Evolutionary conservation across 2,113 vertebrate species (phyloP), one percentile per base, ranked within the genome.

Genomic region (Acanthisitta chloris): DNA sequence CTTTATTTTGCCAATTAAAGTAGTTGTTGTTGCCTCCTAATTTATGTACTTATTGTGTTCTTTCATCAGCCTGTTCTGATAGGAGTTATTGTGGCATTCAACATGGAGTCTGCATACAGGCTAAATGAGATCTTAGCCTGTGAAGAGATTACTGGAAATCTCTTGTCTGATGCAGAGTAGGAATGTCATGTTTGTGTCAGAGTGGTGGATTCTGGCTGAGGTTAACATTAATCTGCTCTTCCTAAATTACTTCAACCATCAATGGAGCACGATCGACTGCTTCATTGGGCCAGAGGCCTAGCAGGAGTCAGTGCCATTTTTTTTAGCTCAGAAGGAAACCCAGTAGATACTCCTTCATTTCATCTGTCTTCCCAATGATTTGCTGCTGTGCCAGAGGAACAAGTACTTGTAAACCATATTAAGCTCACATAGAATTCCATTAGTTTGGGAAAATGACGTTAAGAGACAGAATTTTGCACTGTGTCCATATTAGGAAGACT

Each of bases 401-500:
- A 48, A 73, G 15, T 64, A 61, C 51, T 81, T 94, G 58, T 89
- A 85, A 94, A 96, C 48, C 17, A 51, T 76, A 86, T 25, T 79
- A 91, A 79, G 34, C 40, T 43, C 71, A 49, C 48, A 91, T 82
- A 51, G 84, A 92, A 90, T 92, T 90, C 80, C 49, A 55, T 83
- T 94, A 64, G 58, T 92, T 90, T 36, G 87, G 54, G 81, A 88
- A 94, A 73, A 82, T 59, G 76, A 91, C 48, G 21, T 73, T 77
- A 84, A 70, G 58, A 61, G 73, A 40, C 74, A 92, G 78, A 92
- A 93, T 95, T 86, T 97, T 86, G 46, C 73, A 84, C 57, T 61
- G 19, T 90, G 54, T 67, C 69, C 49, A 25, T 95, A 92, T 95
- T 95, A 94, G 91, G 96, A 93, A 97, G 97, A 96, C 94, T 78